Conservation (phyloP, 2,113 vertebrate species). For the Epinephelus fuscoguttatus region DNA sequence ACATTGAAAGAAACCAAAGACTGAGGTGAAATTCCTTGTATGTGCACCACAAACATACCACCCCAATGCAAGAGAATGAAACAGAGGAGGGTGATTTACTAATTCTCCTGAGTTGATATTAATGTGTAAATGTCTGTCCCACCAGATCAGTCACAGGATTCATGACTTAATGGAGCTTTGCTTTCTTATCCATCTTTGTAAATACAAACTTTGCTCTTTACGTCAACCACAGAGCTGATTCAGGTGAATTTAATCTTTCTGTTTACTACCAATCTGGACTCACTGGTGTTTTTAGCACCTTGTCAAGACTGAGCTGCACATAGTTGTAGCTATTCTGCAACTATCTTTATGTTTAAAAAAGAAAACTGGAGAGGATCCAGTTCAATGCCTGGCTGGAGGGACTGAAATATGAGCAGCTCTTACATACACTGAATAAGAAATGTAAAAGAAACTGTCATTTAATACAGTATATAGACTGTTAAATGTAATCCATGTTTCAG, state of each 20-base stretch:
- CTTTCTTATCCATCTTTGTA: not conserved
- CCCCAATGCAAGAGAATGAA: not conserved
- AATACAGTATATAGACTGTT: too few relatives aligned
- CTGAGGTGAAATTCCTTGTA: too few relatives aligned
- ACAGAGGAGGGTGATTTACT: not conserved
- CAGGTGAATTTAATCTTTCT: not conserved
- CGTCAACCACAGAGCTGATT: not conserved
- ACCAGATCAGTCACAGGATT: not conserved
- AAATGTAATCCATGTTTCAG: too few relatives aligned
- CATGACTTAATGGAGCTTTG: not conserved
- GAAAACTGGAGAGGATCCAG: not conserved
- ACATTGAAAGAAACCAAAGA: too few relatives aligned
- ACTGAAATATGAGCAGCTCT: not conserved
- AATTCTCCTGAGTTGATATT: not conserved
- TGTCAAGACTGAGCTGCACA: too few relatives aligned
- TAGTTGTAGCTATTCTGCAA: too few relatives aligned
- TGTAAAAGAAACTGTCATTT: not conserved
- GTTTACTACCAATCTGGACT: too few relatives aligned
- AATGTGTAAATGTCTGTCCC: not conserved
- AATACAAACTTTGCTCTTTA: not conserved
- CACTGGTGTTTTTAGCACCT: too few relatives aligned
- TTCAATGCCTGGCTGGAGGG: not conserved
- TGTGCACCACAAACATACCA: not conserved
- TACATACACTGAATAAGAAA: not conserved
- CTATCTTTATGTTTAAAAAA: not conserved